phyloP scores from a whole-genome alignment of 2,797 vertebrate genomes.

The Arctocebus calabarensis region DNA sequence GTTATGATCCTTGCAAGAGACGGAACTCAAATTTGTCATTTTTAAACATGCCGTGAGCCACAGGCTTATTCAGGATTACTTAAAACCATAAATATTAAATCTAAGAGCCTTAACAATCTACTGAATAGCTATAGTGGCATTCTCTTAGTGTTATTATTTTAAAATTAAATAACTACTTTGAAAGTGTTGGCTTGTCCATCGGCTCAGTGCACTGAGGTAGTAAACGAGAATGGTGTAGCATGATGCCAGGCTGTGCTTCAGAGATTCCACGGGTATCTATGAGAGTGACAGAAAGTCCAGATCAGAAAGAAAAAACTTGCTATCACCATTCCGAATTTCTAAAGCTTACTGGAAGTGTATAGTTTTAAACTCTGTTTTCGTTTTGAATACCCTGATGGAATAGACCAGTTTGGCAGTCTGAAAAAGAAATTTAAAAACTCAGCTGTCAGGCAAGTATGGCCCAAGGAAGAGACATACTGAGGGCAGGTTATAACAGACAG shows the following conservation, averaged over 20 bases:
- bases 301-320: slow-evolving; percentile 15
- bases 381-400: not conserved
- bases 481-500: not conserved
- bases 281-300: slow-evolving; percentile 6
- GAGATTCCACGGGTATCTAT: slow-evolving; percentile 57
- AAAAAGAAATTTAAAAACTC: slow-evolving; percentile 31
- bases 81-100: not conserved
- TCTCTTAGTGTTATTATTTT: slow-evolving; percentile 58
- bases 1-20: not conserved
- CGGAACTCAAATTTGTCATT: not conserved
- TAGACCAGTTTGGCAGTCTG: slow-evolving; percentile 35
- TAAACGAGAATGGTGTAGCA: slow-evolving; percentile 20
- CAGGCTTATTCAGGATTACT: not conserved
- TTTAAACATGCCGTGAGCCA: not conserved
- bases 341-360: slow-evolving; percentile 15
- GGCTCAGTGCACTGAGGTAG: not conserved
- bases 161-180: slow-evolving; percentile 64
- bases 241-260: slow-evolving; percentile 31
- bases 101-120: not conserved
- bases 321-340: not conserved
- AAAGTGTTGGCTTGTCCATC: slow-evolving; percentile 31
- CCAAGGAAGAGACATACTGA: not conserved
- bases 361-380: slow-evolving; percentile 44
- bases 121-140: not conserved
- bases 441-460: slow-evolving; percentile 28